A percentile compares a stretch with the other conserved stretches of the same genome.
phyloP scores from a whole-genome alignment of 2,888 invertebrate species.

The Nezara viridula region DNA sequence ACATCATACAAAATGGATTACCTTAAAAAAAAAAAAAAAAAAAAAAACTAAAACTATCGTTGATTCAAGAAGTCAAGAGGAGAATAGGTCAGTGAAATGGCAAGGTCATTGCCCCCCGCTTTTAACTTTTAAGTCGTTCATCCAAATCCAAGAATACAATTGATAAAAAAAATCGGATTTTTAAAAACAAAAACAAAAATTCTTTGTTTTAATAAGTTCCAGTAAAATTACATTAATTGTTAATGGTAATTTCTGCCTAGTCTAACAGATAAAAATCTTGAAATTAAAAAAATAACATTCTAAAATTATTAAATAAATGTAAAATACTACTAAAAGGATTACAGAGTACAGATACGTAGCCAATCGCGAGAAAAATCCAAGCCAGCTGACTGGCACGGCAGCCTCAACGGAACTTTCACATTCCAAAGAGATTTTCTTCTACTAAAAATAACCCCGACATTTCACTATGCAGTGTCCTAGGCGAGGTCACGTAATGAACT shows the following conservation, averaged over 20 bases:
- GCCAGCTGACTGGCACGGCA: neutral
- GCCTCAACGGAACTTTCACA: slow-evolving; percentile 9
- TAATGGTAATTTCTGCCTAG: neutral
- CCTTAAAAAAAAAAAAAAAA: too few relatives aligned
- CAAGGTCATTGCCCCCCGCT: neutral
- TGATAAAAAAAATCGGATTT: too few relatives aligned
- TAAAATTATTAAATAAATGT: too few relatives aligned
- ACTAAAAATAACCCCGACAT: slow-evolving; percentile 33
- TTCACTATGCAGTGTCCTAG: slow-evolving; percentile 8
- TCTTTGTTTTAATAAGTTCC: neutral
- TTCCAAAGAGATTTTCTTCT: slow-evolving; percentile 29
- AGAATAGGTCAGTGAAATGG: neutral
- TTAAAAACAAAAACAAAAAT: too few relatives aligned
- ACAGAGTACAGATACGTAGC: neutral
- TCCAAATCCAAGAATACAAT: neutral
- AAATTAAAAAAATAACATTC: neutral
- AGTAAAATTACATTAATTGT: neutral
- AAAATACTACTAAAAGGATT: neutral
- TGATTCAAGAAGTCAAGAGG: too few relatives aligned
- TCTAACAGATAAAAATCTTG: neutral
- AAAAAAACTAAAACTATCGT: too few relatives aligned
- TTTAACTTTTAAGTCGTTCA: neutral
- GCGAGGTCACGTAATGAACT: neutral
- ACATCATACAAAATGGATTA: too few relatives aligned
- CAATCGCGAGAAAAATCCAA: neutral